These are phyloP conservation scores for Heliconius cydno DNA, from an alignment of 2,888 invertebrate genomes.

Conservation along the genomic window DNA sequence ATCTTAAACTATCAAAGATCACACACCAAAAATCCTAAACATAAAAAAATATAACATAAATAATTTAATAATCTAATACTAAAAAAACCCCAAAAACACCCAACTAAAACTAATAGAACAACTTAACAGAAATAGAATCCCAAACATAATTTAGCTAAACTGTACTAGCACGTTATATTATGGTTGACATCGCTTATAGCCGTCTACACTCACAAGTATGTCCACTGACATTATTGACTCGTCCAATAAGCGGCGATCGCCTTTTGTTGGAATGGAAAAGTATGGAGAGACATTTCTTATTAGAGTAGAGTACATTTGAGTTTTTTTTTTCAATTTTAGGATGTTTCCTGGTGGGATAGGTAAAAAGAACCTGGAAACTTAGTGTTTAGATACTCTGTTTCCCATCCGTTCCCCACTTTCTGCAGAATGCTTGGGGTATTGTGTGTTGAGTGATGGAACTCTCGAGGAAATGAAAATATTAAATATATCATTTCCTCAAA, in stretches of 20 bases:
- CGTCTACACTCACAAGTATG: slow-evolving; percentile 65
- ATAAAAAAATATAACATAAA: too few relatives aligned
- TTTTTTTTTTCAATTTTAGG: background rate
- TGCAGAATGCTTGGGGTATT: too few relatives aligned
- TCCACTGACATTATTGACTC: slow-evolving; percentile 80
- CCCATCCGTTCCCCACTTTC: too few relatives aligned
- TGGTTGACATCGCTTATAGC: slow-evolving; percentile 73
- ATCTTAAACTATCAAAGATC: too few relatives aligned
- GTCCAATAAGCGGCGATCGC: slow-evolving; percentile 80
- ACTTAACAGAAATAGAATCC: slow-evolving; percentile 39
- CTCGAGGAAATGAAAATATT: too few relatives aligned
- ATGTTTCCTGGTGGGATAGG: background rate
- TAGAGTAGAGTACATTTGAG: background rate
- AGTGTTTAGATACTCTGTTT: too few relatives aligned
- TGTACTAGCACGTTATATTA: slow-evolving; percentile 52
- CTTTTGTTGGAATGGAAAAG: slow-evolving; percentile 62
- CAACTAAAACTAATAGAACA: slow-evolving; percentile 35
- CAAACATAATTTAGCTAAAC: slow-evolving; percentile 47
- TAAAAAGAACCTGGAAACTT: too few relatives aligned
- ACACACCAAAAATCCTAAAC: too few relatives aligned
- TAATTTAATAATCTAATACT: background rate
- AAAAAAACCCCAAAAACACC: background rate
- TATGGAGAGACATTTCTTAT: slow-evolving; percentile 55
- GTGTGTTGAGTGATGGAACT: too few relatives aligned
- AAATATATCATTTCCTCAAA: too few relatives aligned